Base-by-base conservation (phyloP, 2,113 vertebrate species). In the Sapajus apella region DNA sequence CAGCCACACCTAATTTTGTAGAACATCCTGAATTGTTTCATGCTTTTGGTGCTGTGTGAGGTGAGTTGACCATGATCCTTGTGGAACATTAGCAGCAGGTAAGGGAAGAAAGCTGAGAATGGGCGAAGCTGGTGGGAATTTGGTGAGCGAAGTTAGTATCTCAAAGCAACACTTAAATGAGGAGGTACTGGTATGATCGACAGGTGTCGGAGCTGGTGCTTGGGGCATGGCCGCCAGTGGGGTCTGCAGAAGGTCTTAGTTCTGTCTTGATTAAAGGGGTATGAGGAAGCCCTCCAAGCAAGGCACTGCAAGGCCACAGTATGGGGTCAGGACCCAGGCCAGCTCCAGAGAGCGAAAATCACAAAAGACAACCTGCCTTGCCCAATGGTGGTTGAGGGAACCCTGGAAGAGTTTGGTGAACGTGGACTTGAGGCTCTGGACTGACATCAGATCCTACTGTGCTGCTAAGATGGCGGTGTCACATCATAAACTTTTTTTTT, bases 1-100 rank as follows among this genome's bases (percentile, higher is more conserved):
- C 50, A 43, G 17, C 52, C 68, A 64, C 21, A 8, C 1, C 9
- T 1, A 0, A 25, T 25, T 37, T 10, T 8, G 32, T 9, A 37
- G 23, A 4, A 1, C 0, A 10, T n/a, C 64, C 64, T 25, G 50
- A 61, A 9, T 27, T 11, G 43, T 66, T n/a, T 17, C 6, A 0
- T 1, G 43, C n/a, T 70, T 56, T 90, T 40, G 50, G 8, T 1
- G 14, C 23, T 35, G 30, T 0, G 13, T 56, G 64, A 5, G 61
- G 47, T 17, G 40, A 10, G 30, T 14, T n/a, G 75, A 43, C 55
- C 45, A 5, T 32, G 43, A 10, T 20, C 18, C 1, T 4, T 2
- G 27, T 11, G 20, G 21, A 40, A 12, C 14, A 20, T 47, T 4
- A 32, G 40, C 6, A 27, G 64, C 40, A 50, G 56, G 18, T 25